Evolutionary conservation across 2,797 vertebrate species (phyloP).

Genomic region (Setipinna tenuifilis): DNA sequence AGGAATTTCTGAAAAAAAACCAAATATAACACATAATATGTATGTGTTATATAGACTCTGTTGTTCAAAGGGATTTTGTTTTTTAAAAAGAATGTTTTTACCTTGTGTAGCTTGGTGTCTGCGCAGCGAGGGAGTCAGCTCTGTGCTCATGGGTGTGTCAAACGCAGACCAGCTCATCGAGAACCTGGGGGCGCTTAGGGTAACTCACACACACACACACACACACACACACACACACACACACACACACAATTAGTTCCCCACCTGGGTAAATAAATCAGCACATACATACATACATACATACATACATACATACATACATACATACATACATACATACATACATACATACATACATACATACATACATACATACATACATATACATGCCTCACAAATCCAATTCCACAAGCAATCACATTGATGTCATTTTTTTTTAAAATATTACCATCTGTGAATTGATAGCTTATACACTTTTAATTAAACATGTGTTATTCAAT

Average conservation of each 20-base stretch:
- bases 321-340: slow-evolving; percentile 27
- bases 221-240: slow-evolving; percentile 5
- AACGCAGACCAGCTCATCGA: slow-evolving; percentile 86
- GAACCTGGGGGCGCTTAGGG: slow-evolving; percentile 88
- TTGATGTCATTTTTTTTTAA: too few relatives aligned
- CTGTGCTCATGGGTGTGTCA: slow-evolving; percentile 83
- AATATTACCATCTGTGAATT: too few relatives aligned
- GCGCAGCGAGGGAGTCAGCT: slow-evolving; percentile 89
- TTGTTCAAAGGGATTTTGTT: too few relatives aligned
- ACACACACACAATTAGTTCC: too few relatives aligned
- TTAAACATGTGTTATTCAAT: too few relatives aligned
- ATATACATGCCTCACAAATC: neutral
- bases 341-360: neutral
- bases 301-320: slow-evolving; percentile 15
- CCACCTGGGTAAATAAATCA: too few relatives aligned
- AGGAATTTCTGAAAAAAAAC: too few relatives aligned
- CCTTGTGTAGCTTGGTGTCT: slow-evolving; percentile 87
- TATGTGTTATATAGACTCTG: too few relatives aligned
- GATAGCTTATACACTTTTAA: too few relatives aligned
- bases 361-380: neutral
- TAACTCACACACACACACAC: slow-evolving; percentile 54
- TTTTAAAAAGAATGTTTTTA: too few relatives aligned
- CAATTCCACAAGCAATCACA: neutral
- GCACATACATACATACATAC: slow-evolving; percentile 19
- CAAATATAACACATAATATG: too few relatives aligned